These are phyloP conservation scores for Bruchidius siliquastri DNA, from an alignment of 2,888 invertebrate species.

Conservation along the genomic window DNA sequence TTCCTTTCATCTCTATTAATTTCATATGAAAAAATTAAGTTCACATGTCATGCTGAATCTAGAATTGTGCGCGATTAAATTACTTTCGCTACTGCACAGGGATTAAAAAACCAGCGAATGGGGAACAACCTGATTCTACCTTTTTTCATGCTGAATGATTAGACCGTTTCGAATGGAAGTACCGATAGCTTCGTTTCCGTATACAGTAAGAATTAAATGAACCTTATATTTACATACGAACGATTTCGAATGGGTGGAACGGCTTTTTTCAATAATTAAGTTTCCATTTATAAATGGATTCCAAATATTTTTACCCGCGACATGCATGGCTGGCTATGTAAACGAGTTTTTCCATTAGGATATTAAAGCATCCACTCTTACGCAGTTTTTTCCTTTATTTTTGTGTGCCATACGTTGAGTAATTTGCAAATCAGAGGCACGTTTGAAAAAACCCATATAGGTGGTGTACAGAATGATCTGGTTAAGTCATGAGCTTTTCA, in stretches of 20 bases:
- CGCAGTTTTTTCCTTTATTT: conserved; percentile 13
- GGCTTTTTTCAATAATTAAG: conserved; percentile 22
- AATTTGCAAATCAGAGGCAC: conserved; percentile 23
- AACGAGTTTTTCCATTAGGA: conserved; percentile 29
- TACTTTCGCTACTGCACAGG: too few species aligned
- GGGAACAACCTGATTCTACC: neutral
- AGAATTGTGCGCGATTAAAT: too few species aligned
- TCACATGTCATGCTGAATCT: too few species aligned
- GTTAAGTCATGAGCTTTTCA: neutral
- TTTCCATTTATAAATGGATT: conserved; percentile 18
- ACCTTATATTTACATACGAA: neutral
- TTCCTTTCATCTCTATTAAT: too few species aligned
- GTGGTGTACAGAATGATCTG: neutral
- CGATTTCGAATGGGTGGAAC: conserved; percentile 4
- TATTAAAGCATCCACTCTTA: conserved; percentile 20
- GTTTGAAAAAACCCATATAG: conserved; percentile 12
- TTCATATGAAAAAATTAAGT: too few species aligned
- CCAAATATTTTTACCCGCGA: conserved; percentile 10
- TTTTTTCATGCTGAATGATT: neutral
- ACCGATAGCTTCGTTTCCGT: neutral
- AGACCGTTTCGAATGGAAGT: neutral
- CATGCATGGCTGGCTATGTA: conserved; percentile 21
- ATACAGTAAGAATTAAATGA: neutral
- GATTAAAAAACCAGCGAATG: too few species aligned
- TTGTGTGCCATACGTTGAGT: conserved; percentile 16